phyloP scores from a whole-genome alignment of 1,140 invertebrate species.

The Drosophila pseudoobscura region DNA sequence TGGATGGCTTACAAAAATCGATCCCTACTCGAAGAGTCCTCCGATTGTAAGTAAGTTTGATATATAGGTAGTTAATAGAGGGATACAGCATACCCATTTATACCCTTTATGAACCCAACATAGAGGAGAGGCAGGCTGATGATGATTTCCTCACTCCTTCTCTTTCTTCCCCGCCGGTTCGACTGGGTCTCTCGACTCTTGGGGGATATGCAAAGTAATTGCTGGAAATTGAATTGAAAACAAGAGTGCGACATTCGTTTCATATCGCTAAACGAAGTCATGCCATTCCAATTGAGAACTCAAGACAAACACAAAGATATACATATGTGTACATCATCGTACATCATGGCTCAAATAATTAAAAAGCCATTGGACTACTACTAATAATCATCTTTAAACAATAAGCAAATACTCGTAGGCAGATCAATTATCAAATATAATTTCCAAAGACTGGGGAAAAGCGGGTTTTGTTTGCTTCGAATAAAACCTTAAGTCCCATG shows the following conservation, averaged over 20 bases:
- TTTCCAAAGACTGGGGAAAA: not conserved
- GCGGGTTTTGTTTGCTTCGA: conserved; percentile 33
- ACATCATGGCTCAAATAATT: conserved; percentile 23
- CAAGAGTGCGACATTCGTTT: conserved; percentile 46
- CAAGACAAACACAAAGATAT: conserved; percentile 8
- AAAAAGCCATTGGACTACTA: conserved; percentile 24
- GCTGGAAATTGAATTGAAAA: conserved; percentile 76
- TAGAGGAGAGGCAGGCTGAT: not conserved
- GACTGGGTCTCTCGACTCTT: conserved; percentile 10
- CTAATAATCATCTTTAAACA: conserved; percentile 43
- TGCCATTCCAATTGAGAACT: conserved; percentile 72
- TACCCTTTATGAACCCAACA: no score
- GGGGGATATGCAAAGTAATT: conserved; percentile 73
- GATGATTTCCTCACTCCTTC: not conserved
- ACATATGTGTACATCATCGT: conserved; percentile 9
- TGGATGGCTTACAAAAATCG: no score
- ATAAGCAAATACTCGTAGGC: not conserved
- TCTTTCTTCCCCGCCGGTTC: not conserved
- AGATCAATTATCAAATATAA: conserved; percentile 48
- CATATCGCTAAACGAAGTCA: conserved; percentile 78
- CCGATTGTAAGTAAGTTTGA: no score
- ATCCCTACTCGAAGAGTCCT: no score
- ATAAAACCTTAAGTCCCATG: not conserved
- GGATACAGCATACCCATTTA: no score
- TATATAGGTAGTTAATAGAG: no score